Percentiles rank a stretch among this genome's conserved stretches.
These are phyloP conservation scores for Pachyrhynchus sulphureomaculatus DNA, from an alignment of 1,140 invertebrate species.

Conservation along the genomic window DNA sequence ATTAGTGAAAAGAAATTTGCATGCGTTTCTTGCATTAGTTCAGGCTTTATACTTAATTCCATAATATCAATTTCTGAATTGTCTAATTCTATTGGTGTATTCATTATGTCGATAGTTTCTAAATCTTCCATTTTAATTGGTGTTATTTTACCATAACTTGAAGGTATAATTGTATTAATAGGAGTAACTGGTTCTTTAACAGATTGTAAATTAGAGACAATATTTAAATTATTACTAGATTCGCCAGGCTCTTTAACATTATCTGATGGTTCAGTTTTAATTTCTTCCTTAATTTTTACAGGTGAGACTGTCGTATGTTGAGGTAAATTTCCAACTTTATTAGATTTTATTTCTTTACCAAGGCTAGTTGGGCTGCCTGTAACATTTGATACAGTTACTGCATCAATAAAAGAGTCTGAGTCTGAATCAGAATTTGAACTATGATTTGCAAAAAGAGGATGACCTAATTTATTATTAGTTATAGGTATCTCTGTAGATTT, in stretches of 20 bases:
- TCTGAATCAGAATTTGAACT: conserved; percentile 50
- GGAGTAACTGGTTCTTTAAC: conserved; percentile 2
- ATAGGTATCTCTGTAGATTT: conserved; percentile 23
- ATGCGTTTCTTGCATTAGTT: conserved; percentile 73
- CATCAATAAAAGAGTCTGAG: conserved; percentile 46
- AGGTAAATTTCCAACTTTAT: conserved; percentile 1
- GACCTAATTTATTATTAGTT: conserved; percentile 11
- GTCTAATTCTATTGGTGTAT: conserved; percentile 63
- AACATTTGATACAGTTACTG: conserved; percentile 25
- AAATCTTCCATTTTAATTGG: conserved; percentile 57
- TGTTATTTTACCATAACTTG: conserved; percentile 45
- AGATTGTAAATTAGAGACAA: neutral
- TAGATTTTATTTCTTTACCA: conserved; percentile 25
- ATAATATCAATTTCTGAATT: conserved; percentile 61
- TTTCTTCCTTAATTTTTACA: conserved; percentile 35
- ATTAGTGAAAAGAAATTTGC: conserved; percentile 80
- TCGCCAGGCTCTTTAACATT: conserved; percentile 1
- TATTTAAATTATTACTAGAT: neutral
- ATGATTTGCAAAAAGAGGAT: conserved; percentile 31
- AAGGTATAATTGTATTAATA: conserved; percentile 13
- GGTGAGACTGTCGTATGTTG: neutral
- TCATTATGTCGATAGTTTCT: conserved; percentile 66
- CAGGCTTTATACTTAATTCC: conserved; percentile 50
- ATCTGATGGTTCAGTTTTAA: conserved; percentile 37
- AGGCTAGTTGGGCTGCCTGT: conserved; percentile 2